Base-by-base conservation (phyloP, 2,888 invertebrate species). In the Liodrosophila aerea region DNA sequence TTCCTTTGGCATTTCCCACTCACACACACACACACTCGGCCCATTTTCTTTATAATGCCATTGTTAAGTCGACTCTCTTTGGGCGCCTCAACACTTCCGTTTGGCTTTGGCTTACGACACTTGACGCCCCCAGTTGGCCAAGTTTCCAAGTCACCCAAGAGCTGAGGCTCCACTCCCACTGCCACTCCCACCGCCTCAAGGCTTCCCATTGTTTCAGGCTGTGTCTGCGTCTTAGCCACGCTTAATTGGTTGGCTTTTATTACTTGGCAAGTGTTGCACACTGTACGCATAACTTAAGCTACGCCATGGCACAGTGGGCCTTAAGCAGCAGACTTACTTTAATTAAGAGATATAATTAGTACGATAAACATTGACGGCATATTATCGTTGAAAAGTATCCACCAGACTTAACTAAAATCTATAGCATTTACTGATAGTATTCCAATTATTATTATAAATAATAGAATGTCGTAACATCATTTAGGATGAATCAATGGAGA, bases 201-300 rank as follows among this genome's bases (percentile, higher is more conserved):
- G 53, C 12, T 68, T 41, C 45, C 52, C 67, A 69, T 75, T 73
- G 76, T 76, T 73, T 62, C 65, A 51, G 54, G 76, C 67, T 71
- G 54, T 56, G 64, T 45, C 64, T 51, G 69, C 62, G 70, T 64
- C 69, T 77, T 69, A 64, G 78, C 71, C 68, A 73, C 70, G 86
- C 82, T 86, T 86, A 85, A 85, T 86, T 85, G 87, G 85, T 82
- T 86, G 36, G 74, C 82, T 87, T 84, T 87, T 78, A 87, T 86
- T 86, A 82, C 78, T 85, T 74, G 69, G 57, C 82, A 30, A 11
- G 13, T 11, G 9, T 12, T 65, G 71, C 64, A 63, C 50, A 53
- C 45, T 51, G 45, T 64, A 67, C 71, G 71, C 67, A 78, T 76
- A 70, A 84, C 81, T 73, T 73, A 64, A 39, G 46, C 62, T 41